Base-by-base conservation (phyloP, 2,113 vertebrate species). In the Tonatia bakeri region DNA sequence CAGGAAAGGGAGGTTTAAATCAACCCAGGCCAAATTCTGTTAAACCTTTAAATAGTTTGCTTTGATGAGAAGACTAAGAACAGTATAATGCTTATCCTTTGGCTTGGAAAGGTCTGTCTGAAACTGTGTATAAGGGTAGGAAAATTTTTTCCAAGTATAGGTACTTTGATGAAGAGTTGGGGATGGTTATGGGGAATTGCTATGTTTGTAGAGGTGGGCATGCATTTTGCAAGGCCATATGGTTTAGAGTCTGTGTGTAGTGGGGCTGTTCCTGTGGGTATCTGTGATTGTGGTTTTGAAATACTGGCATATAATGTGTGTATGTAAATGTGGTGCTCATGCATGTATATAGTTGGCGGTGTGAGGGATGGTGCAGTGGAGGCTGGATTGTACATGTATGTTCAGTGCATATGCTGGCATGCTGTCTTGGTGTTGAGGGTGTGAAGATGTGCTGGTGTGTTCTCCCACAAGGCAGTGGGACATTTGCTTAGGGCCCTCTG, bases 81-180 rank as follows among this genome's bases (percentile, higher is more conserved):
- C 12, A 45, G 28, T n/a, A 14, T 28, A 20, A 15, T 28, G 31
- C 36, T 52, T 72, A 1, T 33, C 50, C 14, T 72, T 80, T 61
- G 82, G 33, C 36, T 65, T 83, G 73, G 67, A 38, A 79, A 65
- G 54, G 31, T 47, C 87, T 94, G 31, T 47, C 87, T 94, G 69
- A 91, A 54, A 24, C 43, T 43, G 22, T n/a, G 64, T 50, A n/a
- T 36, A 59, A 45, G 56, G 40, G 31, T 31, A 4, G 33, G 26
- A 59, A 31, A 4, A 15, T 2, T 14, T 33, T 72, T 64, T 69
- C 56, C 40, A 47, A n/a, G 69, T 36, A 11, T n/a, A 3, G 12
- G 64, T 26, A 16, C 28, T 70, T 59, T 14, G 47, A 69, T 76
- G 54, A 26, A 5, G 19, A 26, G 38, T 20, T 19, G 36, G 33